Percentiles rank a stretch among this genome's conserved stretches.
phyloP scores from a whole-genome alignment of 2,888 invertebrate species.

The Hirtodrosophila confusa region DNA sequence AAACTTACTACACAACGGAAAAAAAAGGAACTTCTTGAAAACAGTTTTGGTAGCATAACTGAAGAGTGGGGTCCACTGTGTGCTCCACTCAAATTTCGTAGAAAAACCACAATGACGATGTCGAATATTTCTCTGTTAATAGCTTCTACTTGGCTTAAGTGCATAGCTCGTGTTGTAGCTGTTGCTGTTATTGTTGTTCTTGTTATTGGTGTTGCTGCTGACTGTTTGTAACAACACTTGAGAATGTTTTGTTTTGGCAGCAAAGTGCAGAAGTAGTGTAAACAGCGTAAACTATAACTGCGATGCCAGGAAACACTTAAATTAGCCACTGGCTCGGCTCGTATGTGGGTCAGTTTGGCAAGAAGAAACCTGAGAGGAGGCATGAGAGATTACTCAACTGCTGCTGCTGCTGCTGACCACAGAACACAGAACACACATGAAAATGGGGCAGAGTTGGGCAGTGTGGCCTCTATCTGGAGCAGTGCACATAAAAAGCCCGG shows the following conservation, averaged over 20 bases:
- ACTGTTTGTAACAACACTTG: constrained; percentile 49
- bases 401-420: constrained; percentile 57
- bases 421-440: constrained; percentile 44
- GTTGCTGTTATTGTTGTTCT: background rate
- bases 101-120: constrained; percentile 48
- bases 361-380: constrained; percentile 68
- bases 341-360: constrained; percentile 73
- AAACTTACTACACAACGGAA: constrained; percentile 32
- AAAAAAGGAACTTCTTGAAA: constrained; percentile 20
- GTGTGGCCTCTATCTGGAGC: constrained; percentile 42
- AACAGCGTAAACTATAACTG: constrained; percentile 79
- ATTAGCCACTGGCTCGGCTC: constrained; percentile 65
- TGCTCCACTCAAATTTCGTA: constrained; percentile 65
- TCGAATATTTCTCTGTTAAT: constrained; percentile 68
- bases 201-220: constrained; percentile 14
- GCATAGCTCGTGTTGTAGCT: constrained; percentile 19
- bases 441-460: constrained; percentile 46
- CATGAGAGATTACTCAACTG: constrained; percentile 72
- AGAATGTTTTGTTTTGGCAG: constrained; percentile 75
- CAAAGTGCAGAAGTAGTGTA: constrained; percentile 68
- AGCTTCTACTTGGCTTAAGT: constrained; percentile 62
- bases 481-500: constrained; percentile 58
- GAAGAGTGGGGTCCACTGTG: constrained; percentile 12
- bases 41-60: constrained; percentile 44
- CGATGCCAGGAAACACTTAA: constrained; percentile 77